These are phyloP conservation scores for Agapornis canus DNA, from an alignment of 2,797 vertebrate species.

Conservation along the genomic window DNA sequence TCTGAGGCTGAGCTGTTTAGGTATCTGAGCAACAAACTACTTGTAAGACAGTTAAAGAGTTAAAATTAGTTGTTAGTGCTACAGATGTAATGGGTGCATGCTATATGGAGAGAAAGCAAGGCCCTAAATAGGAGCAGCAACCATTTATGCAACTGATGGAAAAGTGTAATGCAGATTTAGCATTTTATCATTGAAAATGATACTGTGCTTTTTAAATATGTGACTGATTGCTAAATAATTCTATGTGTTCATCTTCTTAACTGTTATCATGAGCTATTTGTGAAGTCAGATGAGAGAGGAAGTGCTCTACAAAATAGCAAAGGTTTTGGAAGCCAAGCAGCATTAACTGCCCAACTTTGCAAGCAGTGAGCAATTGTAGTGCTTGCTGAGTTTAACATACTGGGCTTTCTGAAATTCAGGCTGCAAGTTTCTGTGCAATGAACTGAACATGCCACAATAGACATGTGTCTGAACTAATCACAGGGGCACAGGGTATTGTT, in stretches of 20 bases:
- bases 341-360: background rate
- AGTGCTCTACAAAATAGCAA: background rate
- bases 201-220: background rate
- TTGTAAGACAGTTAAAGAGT: background rate
- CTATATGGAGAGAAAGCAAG: background rate
- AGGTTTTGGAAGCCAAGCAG: background rate
- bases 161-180: background rate
- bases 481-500: background rate
- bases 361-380: background rate
- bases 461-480: background rate
- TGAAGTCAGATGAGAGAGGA: background rate
- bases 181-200: background rate
- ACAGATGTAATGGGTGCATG: background rate
- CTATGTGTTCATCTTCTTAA: background rate
- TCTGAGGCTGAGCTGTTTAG: background rate
- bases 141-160: background rate
- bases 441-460: background rate
- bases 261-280: background rate
- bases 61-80: background rate
- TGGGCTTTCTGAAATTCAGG: background rate
- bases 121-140: background rate
- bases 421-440: background rate
- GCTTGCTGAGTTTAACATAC: background rate
- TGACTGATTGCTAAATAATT: background rate
- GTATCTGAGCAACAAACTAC: rapidly evolving